Base-by-base conservation (phyloP, 2,113 vertebrate genomes). In the Larimichthys polyactis region DNA sequence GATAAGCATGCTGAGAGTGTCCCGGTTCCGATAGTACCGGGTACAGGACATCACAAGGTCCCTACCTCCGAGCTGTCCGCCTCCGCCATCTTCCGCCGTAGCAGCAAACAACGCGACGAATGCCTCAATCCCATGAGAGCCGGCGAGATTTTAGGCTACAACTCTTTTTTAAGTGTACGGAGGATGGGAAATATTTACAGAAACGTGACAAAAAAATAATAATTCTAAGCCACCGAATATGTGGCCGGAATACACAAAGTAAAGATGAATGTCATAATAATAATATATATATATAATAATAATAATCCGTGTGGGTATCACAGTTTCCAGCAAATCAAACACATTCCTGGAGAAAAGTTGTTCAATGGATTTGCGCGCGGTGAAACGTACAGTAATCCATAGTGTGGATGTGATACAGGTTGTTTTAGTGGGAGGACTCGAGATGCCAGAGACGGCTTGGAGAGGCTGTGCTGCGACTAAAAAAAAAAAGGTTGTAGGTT, bases 61-160 rank as follows among this genome's bases (percentile, higher is more conserved):
- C 97, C 93, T 96, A 99, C 98, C 97, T 99, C 98, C 16, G 96
- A 91, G 95, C 90, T 96, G 92, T 99, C 97, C 79, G 96, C 95
- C 96, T 99, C 98, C 96, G 97, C 97, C 97, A 99, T 98, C 94
- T 98, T 99, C 96, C 97, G 97, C 96, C 97, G 94, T 51, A 99
- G 97, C 96, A 98, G 97, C 96, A 99, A 95, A 95, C 98, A 99
- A 94, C 97, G 98, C 93, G 97, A 98, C 95, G 98, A 99, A 95
- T 98, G 98, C 95, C 96, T 96, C 91, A 97, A 96, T 96, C 98
- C 98, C 98, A 99, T 99, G 96, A 93, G 97, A 95, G 95, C 95
- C 95, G 87, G 90, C 93, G 94, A 95, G 96, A 96, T 94, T 94
- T 92, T 92, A 75, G 59, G 77, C 86, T 82, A 11, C 82, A 91